These are phyloP conservation scores for Trachops cirrhosus DNA, from an alignment of 2,797 vertebrate genomes.

Conservation along the genomic window DNA sequence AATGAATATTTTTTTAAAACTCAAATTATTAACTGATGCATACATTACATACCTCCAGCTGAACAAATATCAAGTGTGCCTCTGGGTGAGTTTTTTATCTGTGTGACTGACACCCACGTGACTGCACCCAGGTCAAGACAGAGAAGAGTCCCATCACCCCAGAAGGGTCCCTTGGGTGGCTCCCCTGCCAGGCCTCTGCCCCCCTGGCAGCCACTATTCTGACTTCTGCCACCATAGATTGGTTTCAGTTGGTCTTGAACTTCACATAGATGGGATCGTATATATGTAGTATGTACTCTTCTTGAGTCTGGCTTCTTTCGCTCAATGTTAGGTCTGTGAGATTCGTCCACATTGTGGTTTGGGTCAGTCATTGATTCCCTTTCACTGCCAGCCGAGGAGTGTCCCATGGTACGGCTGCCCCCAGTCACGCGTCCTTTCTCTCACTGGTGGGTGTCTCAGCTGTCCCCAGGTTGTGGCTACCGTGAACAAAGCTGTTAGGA, in stretches of 20 bases:
- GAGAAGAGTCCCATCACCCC: neutral
- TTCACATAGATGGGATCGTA: neutral
- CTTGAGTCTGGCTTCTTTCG: neutral
- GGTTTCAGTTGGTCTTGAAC: neutral
- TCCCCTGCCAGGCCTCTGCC: neutral
- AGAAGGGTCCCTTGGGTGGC: neutral
- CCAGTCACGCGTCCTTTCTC: neutral
- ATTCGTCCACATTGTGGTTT: fast-evolving
- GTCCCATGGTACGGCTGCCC: neutral
- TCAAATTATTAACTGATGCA: neutral
- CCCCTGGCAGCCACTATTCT: neutral
- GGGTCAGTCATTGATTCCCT: neutral
- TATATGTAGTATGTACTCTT: neutral
- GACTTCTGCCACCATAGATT: neutral
- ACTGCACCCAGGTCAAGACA: neutral
- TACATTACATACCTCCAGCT: neutral
- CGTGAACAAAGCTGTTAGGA: neutral
- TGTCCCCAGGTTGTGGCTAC: neutral
- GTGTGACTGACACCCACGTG: neutral
- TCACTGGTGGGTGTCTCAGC: neutral
- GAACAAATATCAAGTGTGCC: neutral
- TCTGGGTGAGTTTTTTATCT: neutral
- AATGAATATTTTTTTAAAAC: neutral
- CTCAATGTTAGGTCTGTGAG: neutral
- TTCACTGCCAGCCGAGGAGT: neutral